Conservation (phyloP, 1,140 invertebrate genomes). For the Ditylenchus dipsaci region DNA sequence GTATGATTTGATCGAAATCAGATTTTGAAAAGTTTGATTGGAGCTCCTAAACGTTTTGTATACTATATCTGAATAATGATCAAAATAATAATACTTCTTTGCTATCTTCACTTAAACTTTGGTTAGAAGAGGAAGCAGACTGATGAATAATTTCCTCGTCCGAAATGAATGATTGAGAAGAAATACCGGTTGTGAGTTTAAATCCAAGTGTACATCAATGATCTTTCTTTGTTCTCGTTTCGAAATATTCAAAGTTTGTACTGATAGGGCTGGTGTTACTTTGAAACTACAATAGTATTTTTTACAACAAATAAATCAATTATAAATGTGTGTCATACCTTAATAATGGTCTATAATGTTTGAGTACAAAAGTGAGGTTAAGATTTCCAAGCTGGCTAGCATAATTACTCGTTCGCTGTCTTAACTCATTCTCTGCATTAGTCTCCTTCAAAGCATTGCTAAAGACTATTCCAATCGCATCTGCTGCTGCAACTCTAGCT, state of each 20-base stretch:
- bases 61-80: neutral
- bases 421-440: neutral
- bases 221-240: constrained; percentile 36
- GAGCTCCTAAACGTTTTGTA: neutral
- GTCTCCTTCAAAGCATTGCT: neutral
- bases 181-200: constrained; percentile 23
- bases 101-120: neutral
- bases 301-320: neutral
- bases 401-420: neutral
- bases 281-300: constrained; percentile 3
- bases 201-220: constrained; percentile 40
- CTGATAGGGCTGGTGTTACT: constrained; percentile 12
- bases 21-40: neutral
- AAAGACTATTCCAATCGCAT: constrained; percentile 26
- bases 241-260: constrained; percentile 10
- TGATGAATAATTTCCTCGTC: constrained; percentile 4
- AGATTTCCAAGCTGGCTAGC: constrained; percentile 14
- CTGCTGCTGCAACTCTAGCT: constrained; percentile 34
- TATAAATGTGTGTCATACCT: constrained; percentile 21
- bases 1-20: neutral
- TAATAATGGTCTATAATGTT: constrained; percentile 25
- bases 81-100: neutral
- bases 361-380: constrained; percentile 19
- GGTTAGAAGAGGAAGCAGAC: neutral
- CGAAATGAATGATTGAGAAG: constrained; percentile 8